A percentile compares a stretch with the other conserved stretches of the same genome.
These are phyloP conservation scores for Criorhina ranunculi DNA, from an alignment of 2,888 invertebrate species.

Conservation along the genomic window DNA sequence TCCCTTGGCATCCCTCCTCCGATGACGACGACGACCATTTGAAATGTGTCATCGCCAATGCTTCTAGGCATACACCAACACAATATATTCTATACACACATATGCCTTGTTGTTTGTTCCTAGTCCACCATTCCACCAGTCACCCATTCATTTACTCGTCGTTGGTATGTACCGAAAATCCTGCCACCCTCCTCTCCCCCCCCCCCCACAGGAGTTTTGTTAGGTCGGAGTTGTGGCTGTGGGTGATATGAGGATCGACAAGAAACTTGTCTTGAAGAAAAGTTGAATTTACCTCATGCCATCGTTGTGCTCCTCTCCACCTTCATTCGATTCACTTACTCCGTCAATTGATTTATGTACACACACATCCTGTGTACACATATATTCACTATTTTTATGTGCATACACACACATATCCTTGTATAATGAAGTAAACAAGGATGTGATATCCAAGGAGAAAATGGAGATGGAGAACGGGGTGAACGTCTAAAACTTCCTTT, in stretches of 20 bases:
- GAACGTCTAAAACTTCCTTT: conserved; percentile 67
- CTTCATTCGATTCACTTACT: conserved; percentile 75
- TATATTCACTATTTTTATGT: conserved; percentile 54
- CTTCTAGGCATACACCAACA: conserved; percentile 69
- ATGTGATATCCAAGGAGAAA: conserved; percentile 59
- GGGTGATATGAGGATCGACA: conserved; percentile 36
- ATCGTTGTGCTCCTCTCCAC: conserved; percentile 37
- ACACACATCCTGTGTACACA: conserved; percentile 60
- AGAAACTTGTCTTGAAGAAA: conserved; percentile 75
- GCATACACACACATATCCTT: conserved; percentile 55
- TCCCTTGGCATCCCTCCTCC: conserved; percentile 47
- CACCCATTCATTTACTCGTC: conserved; percentile 64
- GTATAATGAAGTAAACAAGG: conserved; percentile 76
- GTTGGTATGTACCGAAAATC: conserved; percentile 75
- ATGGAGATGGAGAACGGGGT: not conserved
- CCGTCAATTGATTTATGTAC: conserved; percentile 75
- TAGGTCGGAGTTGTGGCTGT: conserved; percentile 28
- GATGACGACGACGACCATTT: conserved; percentile 66
- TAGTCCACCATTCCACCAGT: conserved; percentile 43
- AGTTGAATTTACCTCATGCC: conserved; percentile 51
- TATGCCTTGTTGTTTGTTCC: conserved; percentile 68
- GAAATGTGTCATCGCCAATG: conserved; percentile 77
- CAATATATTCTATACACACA: conserved; percentile 60
- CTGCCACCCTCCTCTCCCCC: conserved; percentile 46
- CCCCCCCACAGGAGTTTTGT: conserved; percentile 60